Percentiles rank a stretch among this genome's conserved stretches.
These are phyloP conservation scores for Coccyzus lansbergi DNA, from an alignment of 2,797 vertebrate genomes.

Conservation along the genomic window DNA sequence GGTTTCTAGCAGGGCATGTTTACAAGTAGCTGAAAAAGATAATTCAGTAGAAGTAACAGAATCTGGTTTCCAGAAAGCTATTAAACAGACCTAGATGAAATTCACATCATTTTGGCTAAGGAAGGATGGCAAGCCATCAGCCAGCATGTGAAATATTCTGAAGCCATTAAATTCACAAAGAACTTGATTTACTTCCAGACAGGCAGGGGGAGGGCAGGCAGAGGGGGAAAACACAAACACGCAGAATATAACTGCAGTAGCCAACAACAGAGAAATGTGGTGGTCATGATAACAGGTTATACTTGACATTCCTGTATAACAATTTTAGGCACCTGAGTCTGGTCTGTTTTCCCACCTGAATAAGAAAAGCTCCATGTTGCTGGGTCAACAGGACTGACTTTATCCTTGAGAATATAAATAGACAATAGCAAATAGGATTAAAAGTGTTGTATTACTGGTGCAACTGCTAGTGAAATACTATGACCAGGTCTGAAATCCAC, in stretches of 20 bases:
- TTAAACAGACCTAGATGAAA: neutral
- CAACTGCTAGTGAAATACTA: neutral
- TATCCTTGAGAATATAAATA: slow-evolving; percentile 39
- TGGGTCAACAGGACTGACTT: neutral
- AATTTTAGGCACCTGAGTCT: neutral
- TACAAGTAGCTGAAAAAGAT: no score
- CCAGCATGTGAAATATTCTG: neutral
- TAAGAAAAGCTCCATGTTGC: neutral
- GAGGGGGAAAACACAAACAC: no score
- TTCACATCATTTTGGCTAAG: neutral
- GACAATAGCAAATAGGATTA: slow-evolving; percentile 34
- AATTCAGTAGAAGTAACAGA: no score
- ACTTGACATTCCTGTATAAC: neutral
- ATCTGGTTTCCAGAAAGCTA: neutral
- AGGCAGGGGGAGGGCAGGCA: neutral
- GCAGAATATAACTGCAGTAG: neutral
- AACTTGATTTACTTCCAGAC: neutral
- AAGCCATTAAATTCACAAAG: neutral
- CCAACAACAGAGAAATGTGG: neutral
- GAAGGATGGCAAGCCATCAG: neutral
- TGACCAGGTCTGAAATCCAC: neutral
- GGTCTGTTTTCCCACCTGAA: neutral
- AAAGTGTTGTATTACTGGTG: neutral
- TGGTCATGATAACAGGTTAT: neutral
- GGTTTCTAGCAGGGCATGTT: neutral